Conservation (phyloP, 2,113 vertebrate species). For the Psilopsiagon aymara region DNA sequence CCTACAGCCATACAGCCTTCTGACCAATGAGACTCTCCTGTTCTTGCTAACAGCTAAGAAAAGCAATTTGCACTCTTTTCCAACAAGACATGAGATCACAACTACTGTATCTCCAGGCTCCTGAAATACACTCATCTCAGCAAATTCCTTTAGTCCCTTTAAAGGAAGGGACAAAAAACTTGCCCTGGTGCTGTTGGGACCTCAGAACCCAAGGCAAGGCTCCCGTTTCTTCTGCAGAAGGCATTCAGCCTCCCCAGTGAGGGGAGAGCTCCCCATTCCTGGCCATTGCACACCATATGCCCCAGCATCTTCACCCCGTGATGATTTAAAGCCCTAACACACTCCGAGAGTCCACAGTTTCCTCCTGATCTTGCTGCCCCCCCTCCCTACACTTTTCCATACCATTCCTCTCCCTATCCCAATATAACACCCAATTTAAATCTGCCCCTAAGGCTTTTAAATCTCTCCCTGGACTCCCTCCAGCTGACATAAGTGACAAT, state of each 20-base stretch:
- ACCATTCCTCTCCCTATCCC: background rate
- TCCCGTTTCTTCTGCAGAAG: background rate
- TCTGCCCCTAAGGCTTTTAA: background rate
- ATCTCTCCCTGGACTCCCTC: background rate
- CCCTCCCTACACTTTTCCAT: background rate
- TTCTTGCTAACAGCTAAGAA: background rate
- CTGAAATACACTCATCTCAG: background rate
- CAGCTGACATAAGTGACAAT: background rate
- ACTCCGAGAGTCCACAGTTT: background rate
- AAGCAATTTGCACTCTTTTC: background rate
- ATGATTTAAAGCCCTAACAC: background rate
- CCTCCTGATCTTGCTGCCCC: background rate
- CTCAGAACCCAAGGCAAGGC: background rate
- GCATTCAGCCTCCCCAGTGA: background rate
- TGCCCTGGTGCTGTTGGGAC: background rate
- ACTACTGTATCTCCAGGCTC: background rate
- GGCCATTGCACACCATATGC: rapidly evolving
- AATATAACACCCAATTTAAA: background rate
- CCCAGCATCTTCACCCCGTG: background rate
- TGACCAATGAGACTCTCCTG: background rate
- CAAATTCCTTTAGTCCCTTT: background rate
- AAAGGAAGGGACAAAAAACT: background rate
- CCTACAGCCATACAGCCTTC: background rate
- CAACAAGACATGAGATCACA: background rate
- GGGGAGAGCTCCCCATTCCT: background rate